Conservation (phyloP, 2,113 vertebrate species). For the Albula goreensis region DNA sequence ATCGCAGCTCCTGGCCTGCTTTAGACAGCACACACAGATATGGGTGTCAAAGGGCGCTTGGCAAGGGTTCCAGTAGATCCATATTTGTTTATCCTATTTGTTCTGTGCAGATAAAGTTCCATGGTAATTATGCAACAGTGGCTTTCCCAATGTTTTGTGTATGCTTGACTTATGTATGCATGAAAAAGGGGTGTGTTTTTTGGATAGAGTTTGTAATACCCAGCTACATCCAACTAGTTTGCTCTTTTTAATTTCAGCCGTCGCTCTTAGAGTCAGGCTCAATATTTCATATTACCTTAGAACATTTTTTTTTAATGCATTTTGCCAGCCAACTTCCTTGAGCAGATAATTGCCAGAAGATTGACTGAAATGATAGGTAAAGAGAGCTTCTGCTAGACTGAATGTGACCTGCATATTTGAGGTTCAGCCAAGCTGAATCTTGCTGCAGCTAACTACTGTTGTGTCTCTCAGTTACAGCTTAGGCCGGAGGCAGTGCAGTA, state of each 20-base stretch:
- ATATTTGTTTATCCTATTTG: neutral
- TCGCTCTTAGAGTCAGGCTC: neutral
- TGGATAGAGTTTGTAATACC: too few species aligned
- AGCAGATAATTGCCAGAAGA: neutral
- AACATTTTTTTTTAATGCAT: too few species aligned
- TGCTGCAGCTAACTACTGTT: neutral
- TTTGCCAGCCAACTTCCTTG: too few species aligned
- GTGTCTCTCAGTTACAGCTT: neutral
- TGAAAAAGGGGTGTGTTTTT: neutral
- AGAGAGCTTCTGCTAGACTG: neutral
- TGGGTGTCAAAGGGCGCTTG: neutral
- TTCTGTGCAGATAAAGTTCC: neutral
- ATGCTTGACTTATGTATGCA: neutral
- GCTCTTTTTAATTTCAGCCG: neutral
- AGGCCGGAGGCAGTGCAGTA: neutral
- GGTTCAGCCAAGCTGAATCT: neutral
- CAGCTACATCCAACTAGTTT: too few species aligned
- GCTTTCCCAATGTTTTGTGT: neutral
- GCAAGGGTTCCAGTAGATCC: neutral
- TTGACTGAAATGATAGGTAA: neutral
- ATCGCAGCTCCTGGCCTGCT: neutral
- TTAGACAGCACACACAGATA: neutral
- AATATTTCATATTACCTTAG: too few species aligned
- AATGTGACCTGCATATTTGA: neutral
- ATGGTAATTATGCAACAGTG: neutral